phyloP scores from a whole-genome alignment of 2,797 vertebrate genomes.

The Halcyon badia region DNA sequence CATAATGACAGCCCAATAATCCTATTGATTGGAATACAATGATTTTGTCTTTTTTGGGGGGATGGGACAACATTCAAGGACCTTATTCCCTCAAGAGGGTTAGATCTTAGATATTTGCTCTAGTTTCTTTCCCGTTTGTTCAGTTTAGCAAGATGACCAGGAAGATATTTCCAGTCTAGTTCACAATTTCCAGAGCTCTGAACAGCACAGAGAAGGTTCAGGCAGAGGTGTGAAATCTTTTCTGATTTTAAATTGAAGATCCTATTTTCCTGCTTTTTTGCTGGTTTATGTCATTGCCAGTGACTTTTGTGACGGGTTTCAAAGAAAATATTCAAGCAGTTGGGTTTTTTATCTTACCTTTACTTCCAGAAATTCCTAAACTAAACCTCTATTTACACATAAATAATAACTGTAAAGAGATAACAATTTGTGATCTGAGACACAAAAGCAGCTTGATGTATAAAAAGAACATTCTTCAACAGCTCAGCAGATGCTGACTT shows the following conservation, averaged over 20 bases:
- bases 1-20: not conserved
- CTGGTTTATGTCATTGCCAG: not conserved
- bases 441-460: not conserved
- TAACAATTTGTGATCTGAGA: not conserved
- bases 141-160: not conserved
- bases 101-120: not conserved
- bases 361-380: not conserved
- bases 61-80: accelerated
- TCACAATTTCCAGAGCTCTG: not conserved
- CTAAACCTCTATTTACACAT: not conserved
- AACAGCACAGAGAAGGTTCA: not conserved
- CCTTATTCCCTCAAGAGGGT: not conserved
- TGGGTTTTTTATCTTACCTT: not conserved
- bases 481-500: not conserved
- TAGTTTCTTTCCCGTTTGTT: not conserved
- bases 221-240: not conserved
- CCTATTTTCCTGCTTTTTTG: not conserved
- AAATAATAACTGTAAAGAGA: not conserved
- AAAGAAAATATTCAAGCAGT: not conserved
- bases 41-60: not conserved
- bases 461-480: not conserved
- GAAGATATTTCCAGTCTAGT: not conserved
- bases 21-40: not conserved
- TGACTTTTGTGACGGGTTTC: not conserved
- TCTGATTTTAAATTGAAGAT: not conserved